These are phyloP conservation scores for Parnassius apollo DNA, from an alignment of 2,888 invertebrate genomes.

Conservation along the genomic window DNA sequence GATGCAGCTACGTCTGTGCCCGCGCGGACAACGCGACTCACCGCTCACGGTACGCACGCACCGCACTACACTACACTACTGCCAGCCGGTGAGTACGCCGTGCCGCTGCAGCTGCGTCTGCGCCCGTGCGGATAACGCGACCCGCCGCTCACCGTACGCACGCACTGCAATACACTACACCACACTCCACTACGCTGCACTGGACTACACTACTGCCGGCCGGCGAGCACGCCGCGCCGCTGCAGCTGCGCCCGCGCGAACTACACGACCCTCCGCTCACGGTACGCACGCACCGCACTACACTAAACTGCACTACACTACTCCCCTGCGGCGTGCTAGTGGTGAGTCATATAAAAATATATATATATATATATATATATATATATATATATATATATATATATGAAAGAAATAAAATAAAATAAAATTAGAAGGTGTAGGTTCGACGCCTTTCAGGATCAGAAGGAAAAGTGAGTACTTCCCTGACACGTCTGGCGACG, in stretches of 20 bases:
- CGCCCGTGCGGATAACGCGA: conserved; percentile 54
- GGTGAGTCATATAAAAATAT: too few species aligned
- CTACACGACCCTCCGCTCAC: conserved; percentile 50
- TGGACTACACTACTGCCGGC: conserved; percentile 34
- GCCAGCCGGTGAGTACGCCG: too few species aligned
- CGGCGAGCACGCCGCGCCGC: conserved; percentile 58
- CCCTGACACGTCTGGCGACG: too few species aligned
- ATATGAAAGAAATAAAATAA: too few species aligned
- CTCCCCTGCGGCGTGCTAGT: too few species aligned
- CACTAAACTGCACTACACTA: background rate
- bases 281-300: conserved; percentile 34
- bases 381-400: too few species aligned
- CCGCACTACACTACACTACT: background rate
- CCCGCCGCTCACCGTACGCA: conserved; percentile 49
- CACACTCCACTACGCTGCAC: background rate
- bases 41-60: conserved; percentile 44
- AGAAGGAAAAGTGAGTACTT: too few species aligned
- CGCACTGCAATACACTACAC: too few species aligned
- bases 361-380: too few species aligned
- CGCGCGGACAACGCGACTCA: conserved; percentile 55
- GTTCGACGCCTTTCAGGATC: too few species aligned
- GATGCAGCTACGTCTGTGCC: conserved; percentile 57
- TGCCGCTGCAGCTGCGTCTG: conserved; percentile 49
- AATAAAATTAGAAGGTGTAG: too few species aligned
- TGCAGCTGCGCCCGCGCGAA: conserved; percentile 61